A percentile compares a stretch with the other conserved stretches of the same genome.
These are phyloP conservation scores for Pyrochroa serraticornis DNA, from an alignment of 2,888 invertebrate genomes.

Conservation along the genomic window DNA sequence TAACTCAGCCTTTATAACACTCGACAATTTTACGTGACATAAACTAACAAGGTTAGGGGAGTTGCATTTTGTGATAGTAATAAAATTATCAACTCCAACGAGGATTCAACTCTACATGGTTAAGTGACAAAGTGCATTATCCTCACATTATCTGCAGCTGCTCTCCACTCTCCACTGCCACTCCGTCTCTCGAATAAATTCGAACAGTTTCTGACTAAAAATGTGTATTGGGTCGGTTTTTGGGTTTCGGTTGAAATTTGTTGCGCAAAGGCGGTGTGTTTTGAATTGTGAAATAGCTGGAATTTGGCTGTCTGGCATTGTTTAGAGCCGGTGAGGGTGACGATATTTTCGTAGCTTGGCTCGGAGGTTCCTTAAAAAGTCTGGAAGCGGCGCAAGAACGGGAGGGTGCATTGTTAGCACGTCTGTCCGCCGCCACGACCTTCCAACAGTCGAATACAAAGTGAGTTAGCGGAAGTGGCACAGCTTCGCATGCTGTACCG, in stretches of 20 bases:
- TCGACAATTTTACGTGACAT: conserved; percentile 22
- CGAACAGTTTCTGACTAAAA: not conserved
- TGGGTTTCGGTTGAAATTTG: conserved; percentile 13
- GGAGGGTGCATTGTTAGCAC: conserved; percentile 29
- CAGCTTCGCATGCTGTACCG: conserved; percentile 19
- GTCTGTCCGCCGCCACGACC: conserved; percentile 25
- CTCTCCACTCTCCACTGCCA: conserved; percentile 2
- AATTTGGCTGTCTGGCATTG: conserved; percentile 19
- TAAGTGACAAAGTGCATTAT: conserved; percentile 23
- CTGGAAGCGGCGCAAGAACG: conserved; percentile 17
- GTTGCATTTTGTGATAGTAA: conserved; percentile 26
- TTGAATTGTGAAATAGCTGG: conserved; percentile 24
- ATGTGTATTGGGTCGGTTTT: not conserved
- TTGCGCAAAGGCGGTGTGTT: conserved; percentile 10
- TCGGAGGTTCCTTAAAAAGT: conserved; percentile 18
- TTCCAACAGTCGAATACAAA: conserved; percentile 30
- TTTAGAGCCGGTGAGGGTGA: conserved; percentile 20
- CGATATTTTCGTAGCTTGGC: conserved; percentile 18
- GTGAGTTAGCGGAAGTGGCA: conserved; percentile 31
- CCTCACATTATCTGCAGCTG: conserved; percentile 23
- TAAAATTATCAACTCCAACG: conserved; percentile 28
- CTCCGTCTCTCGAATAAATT: conserved; percentile 10
- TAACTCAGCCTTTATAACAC: conserved; percentile 12
- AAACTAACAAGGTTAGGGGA: conserved; percentile 24
- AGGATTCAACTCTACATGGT: conserved; percentile 14